Conservation (phyloP, 2,888 invertebrate species). For the Eristalinus aeneus region DNA sequence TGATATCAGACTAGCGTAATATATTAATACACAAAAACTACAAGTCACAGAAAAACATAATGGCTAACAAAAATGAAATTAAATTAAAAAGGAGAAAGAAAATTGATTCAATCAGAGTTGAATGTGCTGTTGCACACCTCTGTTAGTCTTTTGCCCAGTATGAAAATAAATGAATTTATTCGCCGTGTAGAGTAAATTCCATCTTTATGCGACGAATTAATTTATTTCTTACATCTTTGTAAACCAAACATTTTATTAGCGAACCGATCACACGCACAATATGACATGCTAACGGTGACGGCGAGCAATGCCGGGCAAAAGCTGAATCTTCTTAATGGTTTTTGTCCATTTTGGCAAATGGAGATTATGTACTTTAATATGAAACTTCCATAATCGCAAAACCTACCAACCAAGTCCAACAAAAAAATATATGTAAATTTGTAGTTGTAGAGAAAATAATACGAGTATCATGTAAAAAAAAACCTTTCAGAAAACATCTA, state of each 20-base stretch:
- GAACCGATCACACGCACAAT: slow-evolving; percentile 9
- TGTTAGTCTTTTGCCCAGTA: slow-evolving; percentile 78
- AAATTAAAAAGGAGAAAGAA: slow-evolving; percentile 72
- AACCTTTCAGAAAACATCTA: background rate
- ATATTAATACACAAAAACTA: slow-evolving; percentile 77
- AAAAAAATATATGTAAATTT: no score
- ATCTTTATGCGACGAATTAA: slow-evolving; percentile 76
- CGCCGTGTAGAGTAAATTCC: slow-evolving; percentile 76
- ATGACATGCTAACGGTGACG: slow-evolving; percentile 2
- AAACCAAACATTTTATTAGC: slow-evolving; percentile 45
- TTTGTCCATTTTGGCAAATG: slow-evolving; percentile 80
- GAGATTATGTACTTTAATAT: slow-evolving; percentile 81
- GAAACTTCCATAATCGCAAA: slow-evolving; percentile 74
- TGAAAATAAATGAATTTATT: slow-evolving; percentile 73
- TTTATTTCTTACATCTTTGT: slow-evolving; percentile 72
- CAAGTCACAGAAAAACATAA: slow-evolving; percentile 50
- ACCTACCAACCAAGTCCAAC: slow-evolving; percentile 4
- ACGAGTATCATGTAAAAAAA: slow-evolving; percentile 46
- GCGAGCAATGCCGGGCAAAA: slow-evolving; percentile 76
- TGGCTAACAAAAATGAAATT: slow-evolving; percentile 42
- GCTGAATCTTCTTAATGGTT: slow-evolving; percentile 81
- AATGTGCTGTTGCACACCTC: slow-evolving; percentile 79
- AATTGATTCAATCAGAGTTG: slow-evolving; percentile 78
- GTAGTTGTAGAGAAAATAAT: slow-evolving; percentile 36
- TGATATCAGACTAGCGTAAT: slow-evolving; percentile 79